Conservation (phyloP, 2,797 vertebrate genomes). For the Gallinago stenura region DNA sequence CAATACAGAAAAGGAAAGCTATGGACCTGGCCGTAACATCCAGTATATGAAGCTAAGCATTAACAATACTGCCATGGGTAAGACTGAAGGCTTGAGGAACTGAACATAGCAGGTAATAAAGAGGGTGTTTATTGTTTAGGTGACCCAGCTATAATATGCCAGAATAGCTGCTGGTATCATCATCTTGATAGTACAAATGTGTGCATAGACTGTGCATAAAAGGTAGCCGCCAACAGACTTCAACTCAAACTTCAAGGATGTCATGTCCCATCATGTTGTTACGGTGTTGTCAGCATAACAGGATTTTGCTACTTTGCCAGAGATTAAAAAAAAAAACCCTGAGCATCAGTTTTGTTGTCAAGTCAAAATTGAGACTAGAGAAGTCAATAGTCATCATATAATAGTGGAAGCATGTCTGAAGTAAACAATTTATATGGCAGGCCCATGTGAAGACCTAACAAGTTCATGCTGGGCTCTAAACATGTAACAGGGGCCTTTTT, state of each 20-base stretch:
- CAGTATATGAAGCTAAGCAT: background rate
- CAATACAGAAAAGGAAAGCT: background rate
- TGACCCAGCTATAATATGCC: background rate
- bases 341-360: background rate
- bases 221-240: background rate
- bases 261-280: background rate
- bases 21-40: background rate
- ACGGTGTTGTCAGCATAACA: background rate
- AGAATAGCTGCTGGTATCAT: background rate
- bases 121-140: background rate
- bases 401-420: background rate
- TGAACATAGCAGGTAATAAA: background rate
- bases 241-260: background rate
- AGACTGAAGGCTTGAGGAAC: background rate
- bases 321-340: background rate
- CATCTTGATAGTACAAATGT: background rate
- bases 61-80: background rate
- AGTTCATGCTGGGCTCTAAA: background rate
- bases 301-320: background rate
- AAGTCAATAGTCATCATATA: background rate
- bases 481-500: background rate
- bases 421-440: background rate
- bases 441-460: background rate
- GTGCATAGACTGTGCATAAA: background rate
- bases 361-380: background rate